Conservation (phyloP, 35 echinoderm and acorn worm species). For the Hemicentrotus pulcherrimus region DNA sequence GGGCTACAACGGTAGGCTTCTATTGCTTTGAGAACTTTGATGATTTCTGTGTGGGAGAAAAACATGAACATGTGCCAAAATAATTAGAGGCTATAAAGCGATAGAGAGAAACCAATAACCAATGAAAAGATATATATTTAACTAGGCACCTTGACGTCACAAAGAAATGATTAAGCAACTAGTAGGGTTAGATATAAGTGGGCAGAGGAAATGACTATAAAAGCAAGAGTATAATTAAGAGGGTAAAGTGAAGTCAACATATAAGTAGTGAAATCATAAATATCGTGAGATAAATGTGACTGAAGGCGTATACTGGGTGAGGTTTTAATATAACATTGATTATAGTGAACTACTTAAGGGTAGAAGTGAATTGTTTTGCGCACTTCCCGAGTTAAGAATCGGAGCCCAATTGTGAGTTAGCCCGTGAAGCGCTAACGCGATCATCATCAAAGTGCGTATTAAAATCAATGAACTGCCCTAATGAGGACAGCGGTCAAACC, state of each 20-base stretch:
- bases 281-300: no score
- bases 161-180: neutral
- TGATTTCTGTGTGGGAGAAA: constrained; percentile 26
- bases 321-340: neutral
- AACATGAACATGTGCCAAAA: neutral
- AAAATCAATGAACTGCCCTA: neutral
- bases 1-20: constrained; percentile 38
- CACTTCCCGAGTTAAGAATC: neutral
- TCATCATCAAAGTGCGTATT: neutral
- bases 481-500: neutral
- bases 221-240: no score
- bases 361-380: neutral
- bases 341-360: neutral
- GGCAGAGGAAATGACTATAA: neutral
- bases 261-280: no score
- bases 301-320: neutral
- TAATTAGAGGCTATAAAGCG: neutral
- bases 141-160: neutral
- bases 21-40: constrained; percentile 34
- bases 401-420: neutral
- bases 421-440: neutral
- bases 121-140: neutral
- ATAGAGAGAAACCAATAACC: neutral
- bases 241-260: no score
- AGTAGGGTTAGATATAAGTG: neutral